These are phyloP conservation scores for Myotis yumanensis DNA, from an alignment of 2,113 vertebrate species.

Conservation along the genomic window DNA sequence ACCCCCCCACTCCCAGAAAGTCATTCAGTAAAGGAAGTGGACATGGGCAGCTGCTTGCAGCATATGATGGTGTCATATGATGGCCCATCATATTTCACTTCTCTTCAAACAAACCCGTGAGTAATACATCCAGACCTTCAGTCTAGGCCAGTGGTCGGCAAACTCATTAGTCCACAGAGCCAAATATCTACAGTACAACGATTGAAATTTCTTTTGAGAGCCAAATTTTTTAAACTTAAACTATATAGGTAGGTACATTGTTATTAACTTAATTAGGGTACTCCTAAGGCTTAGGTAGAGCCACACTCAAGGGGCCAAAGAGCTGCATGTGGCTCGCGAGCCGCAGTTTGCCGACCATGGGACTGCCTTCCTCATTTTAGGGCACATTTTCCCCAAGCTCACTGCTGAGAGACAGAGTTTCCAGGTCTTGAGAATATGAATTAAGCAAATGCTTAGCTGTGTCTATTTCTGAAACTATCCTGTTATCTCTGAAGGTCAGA, in stretches of 20 bases:
- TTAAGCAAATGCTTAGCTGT: background rate
- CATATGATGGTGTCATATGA: conserved; percentile 46
- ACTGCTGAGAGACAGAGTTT: background rate
- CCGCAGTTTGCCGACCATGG: too few relatives aligned
- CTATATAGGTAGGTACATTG: too few relatives aligned
- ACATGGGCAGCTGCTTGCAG: background rate
- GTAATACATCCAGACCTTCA: background rate
- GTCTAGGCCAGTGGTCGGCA: background rate
- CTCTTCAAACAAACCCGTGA: conserved; percentile 40
- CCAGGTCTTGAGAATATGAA: conserved; percentile 33
- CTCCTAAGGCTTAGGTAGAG: too few relatives aligned
- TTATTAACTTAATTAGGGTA: too few relatives aligned
- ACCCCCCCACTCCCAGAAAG: background rate
- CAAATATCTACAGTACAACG: too few relatives aligned
- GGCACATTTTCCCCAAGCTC: conserved; percentile 25
- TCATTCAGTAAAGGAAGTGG: background rate
- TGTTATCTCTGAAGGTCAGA: background rate
- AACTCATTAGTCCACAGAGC: too few relatives aligned
- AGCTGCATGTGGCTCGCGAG: too few relatives aligned
- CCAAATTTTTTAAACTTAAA: too few relatives aligned
- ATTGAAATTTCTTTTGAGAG: too few relatives aligned
- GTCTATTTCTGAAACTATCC: background rate
- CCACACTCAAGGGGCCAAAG: too few relatives aligned
- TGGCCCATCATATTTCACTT: conserved; percentile 30
- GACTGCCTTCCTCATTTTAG: conserved; percentile 46